Evolutionary conservation across 2,797 vertebrate species (phyloP).

Genomic region (Lepidocolaptes lacrymiger): DNA sequence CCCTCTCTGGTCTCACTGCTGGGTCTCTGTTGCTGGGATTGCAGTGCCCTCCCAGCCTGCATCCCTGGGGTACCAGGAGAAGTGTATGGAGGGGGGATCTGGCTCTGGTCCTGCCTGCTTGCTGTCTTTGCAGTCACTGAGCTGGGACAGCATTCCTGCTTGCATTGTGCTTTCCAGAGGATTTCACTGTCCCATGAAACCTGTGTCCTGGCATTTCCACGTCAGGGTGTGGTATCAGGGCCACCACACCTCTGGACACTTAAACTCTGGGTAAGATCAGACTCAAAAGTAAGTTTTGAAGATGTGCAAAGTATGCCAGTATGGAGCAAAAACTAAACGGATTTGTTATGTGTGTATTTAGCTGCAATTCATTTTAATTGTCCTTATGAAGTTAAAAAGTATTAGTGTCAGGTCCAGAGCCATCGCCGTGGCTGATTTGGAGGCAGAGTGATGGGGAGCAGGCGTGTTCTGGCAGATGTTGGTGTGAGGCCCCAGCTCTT

Average conservation of each 20-base stretch:
- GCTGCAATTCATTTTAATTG: constrained; percentile 85
- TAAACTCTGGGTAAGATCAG: constrained; percentile 16
- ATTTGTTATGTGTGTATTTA: constrained; percentile 77
- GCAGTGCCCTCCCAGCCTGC: background rate
- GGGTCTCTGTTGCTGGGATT: background rate
- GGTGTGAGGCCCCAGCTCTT: constrained; percentile 78
- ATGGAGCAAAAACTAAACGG: constrained; percentile 69
- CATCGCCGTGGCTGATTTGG: constrained; percentile 78
- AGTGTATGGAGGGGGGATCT: background rate
- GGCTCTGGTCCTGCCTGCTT: rapidly evolving
- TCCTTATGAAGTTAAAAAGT: constrained; percentile 83
- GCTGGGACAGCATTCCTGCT: background rate
- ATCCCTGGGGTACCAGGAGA: background rate
- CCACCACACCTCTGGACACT: background rate
- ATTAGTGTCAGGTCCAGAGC: constrained; percentile 83
- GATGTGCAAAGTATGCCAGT: constrained; percentile 62
- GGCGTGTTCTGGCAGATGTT: constrained; percentile 83
- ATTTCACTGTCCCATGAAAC: background rate
- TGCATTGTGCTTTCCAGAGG: background rate
- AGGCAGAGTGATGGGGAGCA: constrained; percentile 73
- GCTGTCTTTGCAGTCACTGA: background rate
- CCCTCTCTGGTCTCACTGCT: background rate
- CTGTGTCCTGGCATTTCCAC: background rate
- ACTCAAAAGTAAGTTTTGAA: constrained; percentile 50
- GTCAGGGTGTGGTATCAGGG: background rate